phyloP scores from a whole-genome alignment of 2,113 vertebrate species.

The Heterochromis multidens region DNA sequence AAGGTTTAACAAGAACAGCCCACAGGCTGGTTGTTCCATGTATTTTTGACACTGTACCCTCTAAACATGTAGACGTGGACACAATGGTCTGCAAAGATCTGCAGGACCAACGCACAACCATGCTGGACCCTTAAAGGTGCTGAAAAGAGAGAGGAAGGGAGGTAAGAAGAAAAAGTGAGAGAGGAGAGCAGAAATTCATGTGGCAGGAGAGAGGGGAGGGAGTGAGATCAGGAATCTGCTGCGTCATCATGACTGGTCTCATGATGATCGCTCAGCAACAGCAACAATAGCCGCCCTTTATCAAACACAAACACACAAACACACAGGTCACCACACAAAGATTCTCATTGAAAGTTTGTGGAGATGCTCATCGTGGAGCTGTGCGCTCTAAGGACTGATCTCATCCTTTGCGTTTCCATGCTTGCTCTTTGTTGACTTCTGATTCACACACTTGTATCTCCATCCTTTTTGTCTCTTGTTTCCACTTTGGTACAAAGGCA shows the following conservation, averaged over 20 bases:
- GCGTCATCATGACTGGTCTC: constrained; percentile 74
- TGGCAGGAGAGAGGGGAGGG: not conserved
- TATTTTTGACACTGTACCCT: too few species aligned
- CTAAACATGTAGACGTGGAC: too few species aligned
- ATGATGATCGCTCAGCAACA: constrained; percentile 66
- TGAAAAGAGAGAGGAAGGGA: not conserved
- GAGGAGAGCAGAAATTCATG: constrained; percentile 29
- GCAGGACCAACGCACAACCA: too few species aligned
- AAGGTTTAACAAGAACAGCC: too few species aligned
- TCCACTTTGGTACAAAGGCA: not conserved
- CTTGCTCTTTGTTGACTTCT: constrained; percentile 40
- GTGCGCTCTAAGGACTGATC: constrained; percentile 60
- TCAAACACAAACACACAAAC: constrained; percentile 23
- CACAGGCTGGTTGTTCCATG: too few species aligned
- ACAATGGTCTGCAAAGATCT: too few species aligned
- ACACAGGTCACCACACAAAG: constrained; percentile 54
- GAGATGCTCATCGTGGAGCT: constrained; percentile 55
- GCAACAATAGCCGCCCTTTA: constrained; percentile 68
- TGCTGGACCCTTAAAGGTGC: too few species aligned
- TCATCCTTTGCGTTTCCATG: constrained; percentile 59
- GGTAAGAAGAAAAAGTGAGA: constrained; percentile 2
- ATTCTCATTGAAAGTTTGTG: constrained; percentile 51
- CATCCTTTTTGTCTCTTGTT: constrained; percentile 44
- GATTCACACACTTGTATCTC: constrained; percentile 21
- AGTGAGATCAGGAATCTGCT: constrained; percentile 65